A percentile compares a stretch with the other conserved stretches of the same genome.
Conservation (phyloP, 2,888 invertebrate genomes). For the Drosophila anomalipes region DNA sequence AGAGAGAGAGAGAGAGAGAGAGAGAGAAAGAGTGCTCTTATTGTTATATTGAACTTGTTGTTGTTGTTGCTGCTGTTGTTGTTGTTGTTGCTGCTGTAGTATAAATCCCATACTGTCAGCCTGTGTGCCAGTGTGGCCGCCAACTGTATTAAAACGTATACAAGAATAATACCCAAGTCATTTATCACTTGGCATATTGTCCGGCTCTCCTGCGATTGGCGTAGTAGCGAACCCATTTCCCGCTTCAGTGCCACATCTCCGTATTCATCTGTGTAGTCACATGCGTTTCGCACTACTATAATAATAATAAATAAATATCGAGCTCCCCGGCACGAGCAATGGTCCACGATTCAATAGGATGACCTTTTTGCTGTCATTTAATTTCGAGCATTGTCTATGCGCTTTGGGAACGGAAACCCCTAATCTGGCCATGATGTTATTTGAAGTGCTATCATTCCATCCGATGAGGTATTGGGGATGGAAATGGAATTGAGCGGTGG, state of each 20-base stretch:
- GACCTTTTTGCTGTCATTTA: slow-evolving; percentile 82
- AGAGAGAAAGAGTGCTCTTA: slow-evolving; percentile 12
- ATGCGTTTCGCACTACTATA: slow-evolving; percentile 70
- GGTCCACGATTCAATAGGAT: slow-evolving; percentile 75
- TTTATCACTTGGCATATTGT: slow-evolving; percentile 85
- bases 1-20: neutral
- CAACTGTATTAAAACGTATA: slow-evolving; percentile 66
- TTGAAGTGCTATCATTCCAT: slow-evolving; percentile 78
- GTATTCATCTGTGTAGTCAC: slow-evolving; percentile 41
- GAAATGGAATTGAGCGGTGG: slow-evolving; percentile 62
- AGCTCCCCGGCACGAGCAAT: slow-evolving; percentile 59
- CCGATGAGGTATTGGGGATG: slow-evolving; percentile 51
- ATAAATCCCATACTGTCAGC: slow-evolving; percentile 54
- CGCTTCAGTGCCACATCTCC: slow-evolving; percentile 73
- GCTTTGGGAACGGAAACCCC: slow-evolving; percentile 83
- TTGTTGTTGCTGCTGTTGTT: neutral
- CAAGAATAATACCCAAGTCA: slow-evolving; percentile 80
- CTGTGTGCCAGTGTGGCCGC: slow-evolving; percentile 39
- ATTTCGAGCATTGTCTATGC: slow-evolving; percentile 82
- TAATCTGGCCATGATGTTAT: slow-evolving; percentile 82
- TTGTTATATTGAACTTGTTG: slow-evolving; percentile 34
- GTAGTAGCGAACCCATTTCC: slow-evolving; percentile 81
- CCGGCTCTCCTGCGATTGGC: slow-evolving; percentile 81
- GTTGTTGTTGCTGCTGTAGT: slow-evolving; percentile 24
- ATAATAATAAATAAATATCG: slow-evolving; percentile 79